phyloP scores from a whole-genome alignment of 2,113 vertebrate species.

The Xenopus borealis region DNA sequence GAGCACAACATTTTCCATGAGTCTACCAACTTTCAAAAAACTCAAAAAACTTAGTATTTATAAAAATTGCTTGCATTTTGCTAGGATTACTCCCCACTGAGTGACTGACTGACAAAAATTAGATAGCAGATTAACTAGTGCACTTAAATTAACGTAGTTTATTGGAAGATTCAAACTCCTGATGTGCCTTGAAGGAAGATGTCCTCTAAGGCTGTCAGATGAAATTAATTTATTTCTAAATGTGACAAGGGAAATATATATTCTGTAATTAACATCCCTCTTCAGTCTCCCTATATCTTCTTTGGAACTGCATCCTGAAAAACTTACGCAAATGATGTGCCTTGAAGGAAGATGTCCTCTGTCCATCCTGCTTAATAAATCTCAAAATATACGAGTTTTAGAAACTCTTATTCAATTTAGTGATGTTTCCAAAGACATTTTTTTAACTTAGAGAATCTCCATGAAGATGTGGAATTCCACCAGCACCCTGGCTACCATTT shows the following conservation, averaged over 20 bases:
- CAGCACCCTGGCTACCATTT: no score
- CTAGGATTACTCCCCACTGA: background rate
- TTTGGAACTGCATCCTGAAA: background rate
- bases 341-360: no score
- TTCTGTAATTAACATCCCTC: background rate
- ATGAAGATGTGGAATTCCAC: no score
- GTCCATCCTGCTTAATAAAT: no score
- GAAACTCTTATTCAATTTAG: no score
- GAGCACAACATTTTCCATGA: no score
- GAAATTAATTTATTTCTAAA: background rate
- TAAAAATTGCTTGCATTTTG: no score
- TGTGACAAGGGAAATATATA: background rate
- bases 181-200: background rate
- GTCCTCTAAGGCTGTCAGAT: constrained; percentile 1
- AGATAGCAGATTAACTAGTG: background rate
- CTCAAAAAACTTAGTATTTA: no score
- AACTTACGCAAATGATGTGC: background rate
- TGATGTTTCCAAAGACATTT: no score
- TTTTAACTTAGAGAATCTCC: no score
- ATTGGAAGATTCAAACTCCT: background rate
- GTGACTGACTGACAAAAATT: background rate
- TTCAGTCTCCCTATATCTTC: background rate
- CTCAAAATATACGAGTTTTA: no score
- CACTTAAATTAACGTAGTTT: background rate
- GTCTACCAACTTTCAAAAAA: no score